Base-by-base conservation (phyloP, 2,113 vertebrate genomes). In the Periophthalmodon schlosseri region DNA sequence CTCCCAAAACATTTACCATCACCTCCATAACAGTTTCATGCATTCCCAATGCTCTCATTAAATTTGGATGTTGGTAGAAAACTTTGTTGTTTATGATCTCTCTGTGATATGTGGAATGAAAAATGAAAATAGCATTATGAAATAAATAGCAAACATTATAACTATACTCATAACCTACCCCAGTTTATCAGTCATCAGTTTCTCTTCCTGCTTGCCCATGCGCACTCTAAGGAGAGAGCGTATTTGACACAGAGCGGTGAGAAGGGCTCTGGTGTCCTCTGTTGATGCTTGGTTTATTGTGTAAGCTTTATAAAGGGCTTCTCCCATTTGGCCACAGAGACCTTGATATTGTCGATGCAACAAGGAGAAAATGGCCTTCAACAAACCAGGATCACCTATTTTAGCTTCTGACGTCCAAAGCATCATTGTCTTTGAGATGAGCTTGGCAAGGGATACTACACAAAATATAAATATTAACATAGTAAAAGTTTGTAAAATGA, bases 41-140 rank as follows among this genome's bases (percentile, higher is more conserved):
- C 96, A 99, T 98, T 1, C 96, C 96, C 79, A 99, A 86, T 0
- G 95, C 94, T 84, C 96, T 95, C 96, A 99, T 99, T 75, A 99
- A 92, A 85, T 99, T 96, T 15, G 97, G 97, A 77, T 99, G 97
- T 81, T 99, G 97, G 86, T 99, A 99, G 93, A 99, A 99, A 16
- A 99, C 95, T 93, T 98, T 99, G 84, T 99, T 99, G 84, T 98
- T 99, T 96, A 99, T 99, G 72, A 99, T 97, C 82, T 99, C 96
- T 78, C 97, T 99, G 85, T 23, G 74, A 2, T 80, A 20, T 18
- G 52, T 80, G 39, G 70, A 44, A 28, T n/a, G 9, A 11, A 65
- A 4, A 58, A 12, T 47, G 56, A 33, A 36, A 13, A 14, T 18
- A 54, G 47, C 4, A 14, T 16, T 16, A 49, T 13, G 16, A 39